Evolutionary conservation across 2,797 vertebrate genomes (phyloP), one percentile per base, ranked within the genome.

Genomic region (Lithobates sylvaticus): DNA sequence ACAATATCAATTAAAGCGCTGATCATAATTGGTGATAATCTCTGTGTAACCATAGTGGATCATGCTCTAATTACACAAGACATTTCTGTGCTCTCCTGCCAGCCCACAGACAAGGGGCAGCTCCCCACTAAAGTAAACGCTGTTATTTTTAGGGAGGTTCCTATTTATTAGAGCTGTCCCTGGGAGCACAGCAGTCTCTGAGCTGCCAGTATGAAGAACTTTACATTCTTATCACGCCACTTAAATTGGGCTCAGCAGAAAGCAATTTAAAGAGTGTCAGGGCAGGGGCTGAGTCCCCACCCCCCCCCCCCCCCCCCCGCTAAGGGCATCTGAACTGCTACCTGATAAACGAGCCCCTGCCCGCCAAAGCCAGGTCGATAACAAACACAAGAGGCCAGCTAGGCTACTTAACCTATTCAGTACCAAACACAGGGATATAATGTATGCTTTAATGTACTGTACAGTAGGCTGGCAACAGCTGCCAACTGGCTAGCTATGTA

Each of bases 221-320:
- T 87, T 89, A 84, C 79, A 90, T 88, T 85, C 88, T 88, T 82
- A 34, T 88, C 89, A 89, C 86, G 88, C 86, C 54, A 87, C 32
- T 86, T 88, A 88, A 86, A 85, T 88, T 87, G 88, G 89, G 88
- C 89, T 89, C 89, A 86, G 84, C 89, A 88, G 86, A 89, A 88
- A 90, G 86, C 88, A 88, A 89, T 90, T 90, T 88, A 88, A 90
- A 90, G 86, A 88, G 89, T 84, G 84, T 88, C 88, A 85, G 88
- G 88, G 88, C 86, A 86, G 88, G 88, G 88, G 72, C 88, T 87
- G 81, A 81, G 86, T 78, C 88, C 83, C n/a, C n/a, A n/a, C n/a
- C n/a, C n/a, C n/a, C n/a, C n/a, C n/a, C n/a, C n/a, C n/a, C n/a
- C n/a, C n/a, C n/a, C n/a, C 72, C 67, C 87, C 78, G 78, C 88